Evolutionary conservation across 2,113 vertebrate species (phyloP).

Genomic region (Siniperca chuatsi): DNA sequence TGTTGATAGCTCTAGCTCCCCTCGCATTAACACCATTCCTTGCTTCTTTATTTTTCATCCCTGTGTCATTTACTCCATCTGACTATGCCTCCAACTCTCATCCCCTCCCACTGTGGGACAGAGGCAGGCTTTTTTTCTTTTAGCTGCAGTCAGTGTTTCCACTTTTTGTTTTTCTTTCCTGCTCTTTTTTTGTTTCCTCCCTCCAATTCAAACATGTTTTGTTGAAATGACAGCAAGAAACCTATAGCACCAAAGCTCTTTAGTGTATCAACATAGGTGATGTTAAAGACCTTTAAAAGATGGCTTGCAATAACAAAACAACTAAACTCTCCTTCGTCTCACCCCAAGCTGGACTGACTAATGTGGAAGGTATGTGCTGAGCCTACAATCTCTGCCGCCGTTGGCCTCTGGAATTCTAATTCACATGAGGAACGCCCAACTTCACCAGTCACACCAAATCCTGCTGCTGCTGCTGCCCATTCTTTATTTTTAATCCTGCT

Average conservation of each 20-base stretch:
- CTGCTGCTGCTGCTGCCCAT: conserved; percentile 55
- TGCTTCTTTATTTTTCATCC: conserved; percentile 4
- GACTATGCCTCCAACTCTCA: background rate
- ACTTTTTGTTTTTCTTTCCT: background rate
- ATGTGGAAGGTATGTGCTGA: conserved; percentile 86
- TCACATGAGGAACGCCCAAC: conserved; percentile 77
- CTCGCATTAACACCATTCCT: background rate
- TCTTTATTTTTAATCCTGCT: conserved; percentile 70
- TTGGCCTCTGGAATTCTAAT: conserved; percentile 82
- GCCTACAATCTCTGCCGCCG: conserved; percentile 72
- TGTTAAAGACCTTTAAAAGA: conserved; percentile 36
- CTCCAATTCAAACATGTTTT: conserved; percentile 13
- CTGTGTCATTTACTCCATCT: background rate
- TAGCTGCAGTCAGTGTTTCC: conserved; percentile 16
- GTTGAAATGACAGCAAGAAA: conserved; percentile 6
- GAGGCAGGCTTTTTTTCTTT: background rate
- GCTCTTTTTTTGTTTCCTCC: conserved; percentile 13
- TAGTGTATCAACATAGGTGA: conserved; percentile 4
- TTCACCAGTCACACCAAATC: conserved; percentile 73
- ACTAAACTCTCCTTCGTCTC: conserved; percentile 55
- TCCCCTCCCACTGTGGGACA: conserved; percentile 5
- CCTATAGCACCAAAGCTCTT: background rate
- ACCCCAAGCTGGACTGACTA: conserved; percentile 72
- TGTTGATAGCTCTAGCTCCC: conserved; percentile 2
- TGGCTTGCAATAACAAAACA: conserved; percentile 45